Conservation (phyloP, 2,113 vertebrate genomes). For the Urocolius indicus region DNA sequence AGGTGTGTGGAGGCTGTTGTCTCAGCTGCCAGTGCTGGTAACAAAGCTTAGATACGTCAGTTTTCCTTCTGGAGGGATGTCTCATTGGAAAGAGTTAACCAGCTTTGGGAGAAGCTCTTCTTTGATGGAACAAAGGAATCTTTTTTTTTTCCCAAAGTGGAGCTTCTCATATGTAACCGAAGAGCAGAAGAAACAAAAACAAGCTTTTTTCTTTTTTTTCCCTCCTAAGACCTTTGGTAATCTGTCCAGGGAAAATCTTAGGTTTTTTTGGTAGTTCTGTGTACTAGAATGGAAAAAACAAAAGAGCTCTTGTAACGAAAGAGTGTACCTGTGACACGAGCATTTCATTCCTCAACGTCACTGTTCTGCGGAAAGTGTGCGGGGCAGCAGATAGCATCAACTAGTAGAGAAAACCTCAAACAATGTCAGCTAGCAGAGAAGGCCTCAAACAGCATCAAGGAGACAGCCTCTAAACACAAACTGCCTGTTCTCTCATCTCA, state of each 20-base stretch:
- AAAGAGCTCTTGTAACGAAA: not conserved
- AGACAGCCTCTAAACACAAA: not conserved
- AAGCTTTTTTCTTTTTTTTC: not conserved
- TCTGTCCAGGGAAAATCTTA: not conserved
- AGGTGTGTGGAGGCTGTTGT: not conserved
- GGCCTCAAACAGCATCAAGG: not conserved
- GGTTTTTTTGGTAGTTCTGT: not conserved
- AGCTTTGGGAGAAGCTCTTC: not conserved
- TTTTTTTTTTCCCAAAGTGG: not conserved
- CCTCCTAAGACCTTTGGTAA: not conserved
- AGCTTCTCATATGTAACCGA: not conserved
- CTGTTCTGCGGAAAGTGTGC: not conserved
- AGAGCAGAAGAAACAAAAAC: not conserved
- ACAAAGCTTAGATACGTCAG: accelerated
- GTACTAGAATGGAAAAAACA: not conserved
- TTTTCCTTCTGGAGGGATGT: not conserved
- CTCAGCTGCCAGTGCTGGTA: not conserved
- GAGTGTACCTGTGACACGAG: accelerated
- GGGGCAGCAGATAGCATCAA: not conserved
- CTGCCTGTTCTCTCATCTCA: not conserved
- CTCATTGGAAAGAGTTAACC: not conserved
- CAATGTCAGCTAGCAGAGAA: not conserved
- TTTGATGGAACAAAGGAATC: not conserved
- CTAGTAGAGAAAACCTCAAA: not conserved
- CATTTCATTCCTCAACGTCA: not conserved